These are phyloP conservation scores for Nemapogon koenigi DNA, from an alignment of 2,888 invertebrate species.

Conservation along the genomic window DNA sequence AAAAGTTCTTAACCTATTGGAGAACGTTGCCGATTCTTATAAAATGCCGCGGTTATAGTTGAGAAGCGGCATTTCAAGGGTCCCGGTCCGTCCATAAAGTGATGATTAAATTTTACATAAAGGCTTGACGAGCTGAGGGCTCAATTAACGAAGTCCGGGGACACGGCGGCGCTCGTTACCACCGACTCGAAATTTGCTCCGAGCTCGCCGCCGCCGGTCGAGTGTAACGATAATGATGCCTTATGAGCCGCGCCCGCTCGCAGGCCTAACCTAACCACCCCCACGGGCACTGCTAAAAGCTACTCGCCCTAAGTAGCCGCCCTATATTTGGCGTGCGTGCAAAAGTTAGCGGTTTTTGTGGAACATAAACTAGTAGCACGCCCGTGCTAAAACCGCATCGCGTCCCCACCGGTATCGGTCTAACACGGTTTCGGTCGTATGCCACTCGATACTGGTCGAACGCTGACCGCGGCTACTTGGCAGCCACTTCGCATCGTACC, in stretches of 20 bases:
- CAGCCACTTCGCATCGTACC: too few relatives aligned
- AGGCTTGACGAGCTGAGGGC: slow-evolving; percentile 32
- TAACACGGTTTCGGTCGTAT: not conserved
- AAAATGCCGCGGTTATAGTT: not conserved
- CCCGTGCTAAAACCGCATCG: slow-evolving; percentile 39
- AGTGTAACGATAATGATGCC: slow-evolving; percentile 50
- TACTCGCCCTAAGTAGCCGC: slow-evolving; percentile 19
- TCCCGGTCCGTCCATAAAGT: slow-evolving; percentile 2
- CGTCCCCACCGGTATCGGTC: slow-evolving; percentile 32
- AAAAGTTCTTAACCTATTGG: not conserved
- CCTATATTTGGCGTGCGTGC: slow-evolving; percentile 42
- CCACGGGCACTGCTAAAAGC: slow-evolving; percentile 51
- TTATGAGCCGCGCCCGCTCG: slow-evolving; percentile 39
- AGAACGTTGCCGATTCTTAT: slow-evolving; percentile 2
- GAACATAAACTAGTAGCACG: slow-evolving; percentile 56
- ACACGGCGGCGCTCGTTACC: slow-evolving; percentile 41
- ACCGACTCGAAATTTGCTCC: slow-evolving; percentile 20
- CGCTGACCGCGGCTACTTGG: slow-evolving; percentile 41
- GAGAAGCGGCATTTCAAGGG: not conserved
- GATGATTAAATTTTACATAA: slow-evolving; percentile 28
- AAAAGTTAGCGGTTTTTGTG: slow-evolving; percentile 55
- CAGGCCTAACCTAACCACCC: slow-evolving; percentile 48
- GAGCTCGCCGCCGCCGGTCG: slow-evolving; percentile 1
- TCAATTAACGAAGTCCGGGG: slow-evolving; percentile 44
- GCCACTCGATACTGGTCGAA: slow-evolving; percentile 47